A percentile compares a stretch with the other conserved stretches of the same genome.
Evolutionary conservation across 2,797 vertebrate genomes (phyloP).

Genomic region (Danio choprae): DNA sequence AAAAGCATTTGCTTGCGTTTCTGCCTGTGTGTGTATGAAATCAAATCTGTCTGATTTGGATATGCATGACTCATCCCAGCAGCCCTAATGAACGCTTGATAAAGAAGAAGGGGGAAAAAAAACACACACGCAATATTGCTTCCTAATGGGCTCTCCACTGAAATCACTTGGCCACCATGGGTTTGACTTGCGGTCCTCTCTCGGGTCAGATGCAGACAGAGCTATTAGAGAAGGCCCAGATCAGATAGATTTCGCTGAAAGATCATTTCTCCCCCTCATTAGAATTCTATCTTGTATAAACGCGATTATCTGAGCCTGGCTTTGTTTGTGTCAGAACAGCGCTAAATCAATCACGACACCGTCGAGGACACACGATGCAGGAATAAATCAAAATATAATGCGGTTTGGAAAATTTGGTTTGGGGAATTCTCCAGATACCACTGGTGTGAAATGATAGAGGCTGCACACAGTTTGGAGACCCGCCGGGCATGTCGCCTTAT

Average conservation of each 20-base stretch:
- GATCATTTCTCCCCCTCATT: slow-evolving; percentile 58
- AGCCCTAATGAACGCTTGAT: slow-evolving; percentile 61
- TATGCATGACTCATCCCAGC: slow-evolving; percentile 58
- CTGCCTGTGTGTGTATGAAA: slow-evolving; percentile 42
- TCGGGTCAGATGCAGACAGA: slow-evolving; percentile 49
- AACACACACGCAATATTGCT: slow-evolving; percentile 34
- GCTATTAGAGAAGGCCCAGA: slow-evolving; percentile 62
- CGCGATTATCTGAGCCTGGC: slow-evolving; percentile 55
- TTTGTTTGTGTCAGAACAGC: slow-evolving; percentile 54
- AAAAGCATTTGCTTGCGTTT: slow-evolving; percentile 33
- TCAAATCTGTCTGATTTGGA: slow-evolving; percentile 62
- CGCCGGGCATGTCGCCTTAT: slow-evolving; percentile 22
- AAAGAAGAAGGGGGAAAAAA: slow-evolving; percentile 42
- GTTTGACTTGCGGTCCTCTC: slow-evolving; percentile 48
- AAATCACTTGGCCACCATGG: slow-evolving; percentile 47
- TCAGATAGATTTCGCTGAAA: slow-evolving; percentile 59
- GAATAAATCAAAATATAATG: slow-evolving; percentile 55
- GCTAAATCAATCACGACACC: slow-evolving; percentile 61
- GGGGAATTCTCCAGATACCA: slow-evolving; percentile 26
- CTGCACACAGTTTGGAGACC: background rate
- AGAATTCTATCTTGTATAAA: slow-evolving; percentile 58
- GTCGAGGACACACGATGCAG: slow-evolving; percentile 42
- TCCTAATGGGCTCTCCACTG: slow-evolving; percentile 59
- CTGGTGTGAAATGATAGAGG: slow-evolving; percentile 41
- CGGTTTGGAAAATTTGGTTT: slow-evolving; percentile 45